These are phyloP conservation scores for Manis pentadactyla DNA, from an alignment of 2,797 vertebrate genomes.

Conservation along the genomic window DNA sequence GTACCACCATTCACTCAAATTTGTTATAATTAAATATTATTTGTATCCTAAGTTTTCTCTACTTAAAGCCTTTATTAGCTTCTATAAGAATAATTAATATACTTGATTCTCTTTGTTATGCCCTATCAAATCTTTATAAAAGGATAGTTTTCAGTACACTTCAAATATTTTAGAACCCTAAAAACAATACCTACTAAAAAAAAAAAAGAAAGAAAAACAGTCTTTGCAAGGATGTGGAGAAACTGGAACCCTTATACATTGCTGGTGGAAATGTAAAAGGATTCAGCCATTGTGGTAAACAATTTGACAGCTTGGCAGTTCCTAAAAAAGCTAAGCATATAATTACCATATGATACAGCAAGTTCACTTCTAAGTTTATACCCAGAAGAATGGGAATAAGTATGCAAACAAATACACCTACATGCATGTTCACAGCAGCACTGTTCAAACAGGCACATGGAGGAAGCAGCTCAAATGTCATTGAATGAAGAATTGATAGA, in stretches of 20 bases:
- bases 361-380: not conserved
- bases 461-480: not conserved
- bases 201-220: not conserved
- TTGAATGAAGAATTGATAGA: not conserved
- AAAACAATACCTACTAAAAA: conserved; percentile 12
- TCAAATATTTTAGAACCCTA: not conserved
- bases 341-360: not conserved
- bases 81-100: not conserved
- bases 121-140: not conserved
- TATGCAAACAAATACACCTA: not conserved
- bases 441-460: not conserved
- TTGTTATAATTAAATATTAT: conserved; percentile 9
- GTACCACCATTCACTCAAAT: not conserved
- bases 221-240: not conserved
- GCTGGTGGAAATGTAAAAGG: not conserved
- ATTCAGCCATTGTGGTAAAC: not conserved
- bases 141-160: not conserved
- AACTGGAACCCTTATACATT: not conserved
- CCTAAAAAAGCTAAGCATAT: not conserved
- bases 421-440: not conserved
- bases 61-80: not conserved
- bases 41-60: conserved; percentile 20
- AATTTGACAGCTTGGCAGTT: not conserved
- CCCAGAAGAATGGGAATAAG: not conserved
- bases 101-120: not conserved